A percentile compares a stretch with the other conserved stretches of the same genome.
phyloP scores from a whole-genome alignment of 2,888 invertebrate species.

The Rhyacophila evoluta region DNA sequence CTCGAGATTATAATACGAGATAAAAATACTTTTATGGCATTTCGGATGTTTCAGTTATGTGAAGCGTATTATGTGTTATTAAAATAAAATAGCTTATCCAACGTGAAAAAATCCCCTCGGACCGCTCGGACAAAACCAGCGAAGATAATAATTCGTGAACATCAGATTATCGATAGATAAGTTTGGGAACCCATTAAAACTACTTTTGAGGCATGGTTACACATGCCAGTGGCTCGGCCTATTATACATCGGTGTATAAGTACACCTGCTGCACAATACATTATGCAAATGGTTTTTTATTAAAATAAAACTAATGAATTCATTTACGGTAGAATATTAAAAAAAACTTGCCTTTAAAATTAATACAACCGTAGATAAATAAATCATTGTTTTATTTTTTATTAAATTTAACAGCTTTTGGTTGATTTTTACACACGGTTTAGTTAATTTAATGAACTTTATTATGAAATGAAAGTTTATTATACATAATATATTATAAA shows the following conservation, averaged over 20 bases:
- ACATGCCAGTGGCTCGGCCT: constrained; percentile 6
- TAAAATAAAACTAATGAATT: too few species aligned
- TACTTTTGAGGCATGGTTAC: neutral
- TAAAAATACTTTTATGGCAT: constrained; percentile 56
- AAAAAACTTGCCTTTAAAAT: too few species aligned
- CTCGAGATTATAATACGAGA: constrained; percentile 62
- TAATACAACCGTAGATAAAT: too few species aligned
- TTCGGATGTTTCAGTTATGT: constrained; percentile 50
- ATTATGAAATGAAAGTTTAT: too few species aligned
- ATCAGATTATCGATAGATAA: constrained; percentile 51
- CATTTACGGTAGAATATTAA: too few species aligned
- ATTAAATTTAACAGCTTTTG: too few species aligned
- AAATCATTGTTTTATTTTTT: too few species aligned
- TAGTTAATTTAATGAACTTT: too few species aligned
- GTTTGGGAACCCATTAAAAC: constrained; percentile 9
- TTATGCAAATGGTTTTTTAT: too few species aligned
- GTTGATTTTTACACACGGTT: too few species aligned
- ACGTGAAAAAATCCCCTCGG: constrained; percentile 1
- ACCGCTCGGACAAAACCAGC: constrained; percentile 17
- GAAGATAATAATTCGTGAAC: constrained; percentile 47
- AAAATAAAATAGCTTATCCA: constrained; percentile 48
- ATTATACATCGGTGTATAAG: neutral
- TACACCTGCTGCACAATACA: neutral
- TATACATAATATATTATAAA: too few species aligned
- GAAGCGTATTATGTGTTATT: constrained; percentile 52